phyloP scores from a whole-genome alignment of 2,888 invertebrate species.

The Helicoverpa assulta region DNA sequence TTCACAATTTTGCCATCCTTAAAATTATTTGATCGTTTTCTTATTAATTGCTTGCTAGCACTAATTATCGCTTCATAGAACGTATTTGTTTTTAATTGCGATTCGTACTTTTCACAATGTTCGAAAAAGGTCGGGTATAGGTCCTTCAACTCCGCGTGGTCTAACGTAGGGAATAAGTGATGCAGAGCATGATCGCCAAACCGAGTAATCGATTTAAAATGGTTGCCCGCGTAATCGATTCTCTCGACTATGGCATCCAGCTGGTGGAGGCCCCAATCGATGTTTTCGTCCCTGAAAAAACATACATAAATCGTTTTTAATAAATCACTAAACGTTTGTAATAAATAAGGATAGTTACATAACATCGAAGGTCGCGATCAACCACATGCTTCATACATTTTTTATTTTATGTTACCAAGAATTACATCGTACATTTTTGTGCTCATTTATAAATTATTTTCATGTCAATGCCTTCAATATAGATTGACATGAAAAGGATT shows the following conservation, averaged over 20 bases:
- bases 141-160: constrained; percentile 93
- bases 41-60: constrained; percentile 89
- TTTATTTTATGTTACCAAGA: constrained; percentile 23
- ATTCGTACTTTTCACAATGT: constrained; percentile 92
- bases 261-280: constrained; percentile 95
- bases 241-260: constrained; percentile 94
- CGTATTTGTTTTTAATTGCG: constrained; percentile 85
- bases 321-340: constrained; percentile 14
- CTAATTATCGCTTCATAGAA: constrained; percentile 92
- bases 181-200: constrained; percentile 95
- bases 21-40: constrained; percentile 80
- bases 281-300: constrained; percentile 81
- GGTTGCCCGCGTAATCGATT: constrained; percentile 91
- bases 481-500: constrained; percentile 36
- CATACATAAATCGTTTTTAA: constrained; percentile 6
- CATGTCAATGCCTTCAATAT: constrained; percentile 23
- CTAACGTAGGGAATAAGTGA: constrained; percentile 95
- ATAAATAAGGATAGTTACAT: constrained; percentile 18
- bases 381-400: constrained; percentile 7
- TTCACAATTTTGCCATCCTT: constrained; percentile 62
- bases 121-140: constrained; percentile 91
- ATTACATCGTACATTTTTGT: constrained; percentile 11
- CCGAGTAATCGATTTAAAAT: constrained; percentile 92
- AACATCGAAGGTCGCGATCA: constrained; percentile 15
- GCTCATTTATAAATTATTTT: constrained; percentile 25